Conservation (phyloP, 2,888 invertebrate species). For the Philonicus albiceps region DNA sequence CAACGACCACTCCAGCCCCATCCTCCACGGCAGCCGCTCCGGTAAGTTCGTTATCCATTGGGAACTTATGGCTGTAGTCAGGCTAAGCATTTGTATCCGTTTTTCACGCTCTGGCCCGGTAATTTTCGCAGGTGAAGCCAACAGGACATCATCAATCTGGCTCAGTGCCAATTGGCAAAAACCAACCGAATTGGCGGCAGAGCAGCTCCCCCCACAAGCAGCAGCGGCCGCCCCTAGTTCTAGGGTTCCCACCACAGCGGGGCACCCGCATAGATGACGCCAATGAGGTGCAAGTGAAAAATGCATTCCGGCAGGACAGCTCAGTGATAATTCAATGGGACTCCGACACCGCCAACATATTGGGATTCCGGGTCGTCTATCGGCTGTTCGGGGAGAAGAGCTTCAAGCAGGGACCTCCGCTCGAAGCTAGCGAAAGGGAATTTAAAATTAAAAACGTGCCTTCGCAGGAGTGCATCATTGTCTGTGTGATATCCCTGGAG, state of each 20-base stretch:
- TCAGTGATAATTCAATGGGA: constrained; percentile 93
- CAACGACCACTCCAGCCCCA: constrained; percentile 48
- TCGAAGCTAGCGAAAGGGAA: constrained; percentile 88
- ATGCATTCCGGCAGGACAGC: constrained; percentile 82
- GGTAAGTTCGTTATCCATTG: background rate
- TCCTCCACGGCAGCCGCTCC: constrained; percentile 47
- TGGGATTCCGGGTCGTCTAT: constrained; percentile 90
- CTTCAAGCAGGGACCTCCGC: constrained; percentile 88
- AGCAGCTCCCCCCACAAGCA: constrained; percentile 57
- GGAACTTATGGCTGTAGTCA: constrained; percentile 27
- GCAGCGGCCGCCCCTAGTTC: constrained; percentile 75
- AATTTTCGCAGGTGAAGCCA: constrained; percentile 50
- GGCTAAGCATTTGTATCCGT: background rate
- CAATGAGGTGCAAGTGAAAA: constrained; percentile 84
- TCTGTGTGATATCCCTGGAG: constrained; percentile 90
- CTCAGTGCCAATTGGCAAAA: constrained; percentile 57
- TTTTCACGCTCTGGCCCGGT: background rate
- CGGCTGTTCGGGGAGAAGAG: constrained; percentile 87
- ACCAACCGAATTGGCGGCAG: constrained; percentile 62
- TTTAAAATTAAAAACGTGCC: constrained; percentile 94
- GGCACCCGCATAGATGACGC: constrained; percentile 71
- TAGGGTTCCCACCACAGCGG: constrained; percentile 74
- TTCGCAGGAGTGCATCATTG: constrained; percentile 91
- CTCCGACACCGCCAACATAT: constrained; percentile 83
- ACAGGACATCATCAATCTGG: constrained; percentile 45